Evolutionary conservation across 1,140 invertebrate species (phyloP).

Genomic region (Drosophila kikkawai): DNA sequence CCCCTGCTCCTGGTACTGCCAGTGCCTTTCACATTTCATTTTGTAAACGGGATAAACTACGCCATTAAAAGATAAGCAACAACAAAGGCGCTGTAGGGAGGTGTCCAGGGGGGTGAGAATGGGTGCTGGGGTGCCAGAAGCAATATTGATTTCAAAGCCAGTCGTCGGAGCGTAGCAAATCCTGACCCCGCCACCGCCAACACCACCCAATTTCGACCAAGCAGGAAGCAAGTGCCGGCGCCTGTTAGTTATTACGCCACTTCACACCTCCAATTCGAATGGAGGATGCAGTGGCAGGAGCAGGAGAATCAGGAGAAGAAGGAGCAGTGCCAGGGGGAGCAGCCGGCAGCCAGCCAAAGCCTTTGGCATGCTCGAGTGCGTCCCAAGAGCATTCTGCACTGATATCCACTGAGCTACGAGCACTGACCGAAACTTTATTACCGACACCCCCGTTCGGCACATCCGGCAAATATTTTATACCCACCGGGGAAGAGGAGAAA

Average conservation of each 20-base stretch:
- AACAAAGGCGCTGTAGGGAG: constrained; percentile 28
- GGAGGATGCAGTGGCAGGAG: constrained; percentile 10
- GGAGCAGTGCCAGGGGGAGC: constrained; percentile 1
- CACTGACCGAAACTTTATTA: constrained; percentile 58
- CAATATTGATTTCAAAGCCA: constrained; percentile 81
- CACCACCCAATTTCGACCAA: constrained; percentile 2
- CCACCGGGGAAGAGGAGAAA: neutral
- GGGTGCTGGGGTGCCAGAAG: constrained; percentile 9
- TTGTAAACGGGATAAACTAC: constrained; percentile 74
- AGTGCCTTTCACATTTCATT: constrained; percentile 72
- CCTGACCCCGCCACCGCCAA: constrained; percentile 23
- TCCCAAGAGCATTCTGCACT: constrained; percentile 65
- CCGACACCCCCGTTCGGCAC: constrained; percentile 18
- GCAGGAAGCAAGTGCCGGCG: constrained; percentile 52
- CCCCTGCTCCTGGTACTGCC: constrained; percentile 2
- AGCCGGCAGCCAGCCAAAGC: constrained; percentile 49
- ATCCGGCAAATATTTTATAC: constrained; percentile 37
- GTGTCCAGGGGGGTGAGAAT: neutral
- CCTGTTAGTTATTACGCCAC: constrained; percentile 79
- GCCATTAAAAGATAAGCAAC: constrained; percentile 79
- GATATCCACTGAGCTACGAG: constrained; percentile 51
- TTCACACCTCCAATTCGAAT: constrained; percentile 67
- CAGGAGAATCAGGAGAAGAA: neutral
- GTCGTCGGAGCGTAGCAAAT: constrained; percentile 60
- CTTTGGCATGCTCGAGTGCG: constrained; percentile 75